Evolutionary conservation across 2,797 vertebrate species (phyloP).

Genomic region (Sardinella longiceps): DNA sequence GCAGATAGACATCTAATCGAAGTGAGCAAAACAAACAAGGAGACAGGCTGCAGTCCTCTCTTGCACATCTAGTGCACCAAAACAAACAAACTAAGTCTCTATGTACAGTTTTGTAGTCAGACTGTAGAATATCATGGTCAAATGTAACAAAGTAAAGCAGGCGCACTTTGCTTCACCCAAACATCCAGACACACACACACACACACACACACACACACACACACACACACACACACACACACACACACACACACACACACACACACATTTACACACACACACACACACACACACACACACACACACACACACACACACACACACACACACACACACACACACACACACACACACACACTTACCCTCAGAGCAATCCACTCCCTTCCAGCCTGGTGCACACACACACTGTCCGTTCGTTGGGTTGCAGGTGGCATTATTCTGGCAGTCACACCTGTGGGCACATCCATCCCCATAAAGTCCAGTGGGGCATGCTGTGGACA

Average conservation of each 20-base stretch:
- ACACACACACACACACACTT: conserved; percentile 47
- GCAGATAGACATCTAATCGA: not conserved
- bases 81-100: not conserved
- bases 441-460: conserved; percentile 83
- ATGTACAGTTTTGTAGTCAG: too few relatives aligned
- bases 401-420: conserved; percentile 79
- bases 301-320: not conserved
- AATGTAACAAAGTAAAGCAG: not conserved
- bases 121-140: not conserved
- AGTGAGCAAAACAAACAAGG: not conserved
- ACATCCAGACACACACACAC: too few relatives aligned
- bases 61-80: not conserved
- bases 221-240: conserved; percentile 66
- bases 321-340: not conserved
- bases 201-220: not conserved
- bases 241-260: conserved; percentile 79
- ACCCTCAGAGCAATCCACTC: conserved; percentile 84
- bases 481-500: conserved; percentile 78
- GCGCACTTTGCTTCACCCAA: too few relatives aligned
- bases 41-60: not conserved
- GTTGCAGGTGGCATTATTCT: conserved; percentile 82
- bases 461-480: conserved; percentile 84
- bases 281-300: too few relatives aligned
- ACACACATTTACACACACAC: too few relatives aligned
- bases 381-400: conserved; percentile 86